Evolutionary conservation across 2,797 vertebrate genomes (phyloP).

Genomic region (Girardinus metallicus): DNA sequence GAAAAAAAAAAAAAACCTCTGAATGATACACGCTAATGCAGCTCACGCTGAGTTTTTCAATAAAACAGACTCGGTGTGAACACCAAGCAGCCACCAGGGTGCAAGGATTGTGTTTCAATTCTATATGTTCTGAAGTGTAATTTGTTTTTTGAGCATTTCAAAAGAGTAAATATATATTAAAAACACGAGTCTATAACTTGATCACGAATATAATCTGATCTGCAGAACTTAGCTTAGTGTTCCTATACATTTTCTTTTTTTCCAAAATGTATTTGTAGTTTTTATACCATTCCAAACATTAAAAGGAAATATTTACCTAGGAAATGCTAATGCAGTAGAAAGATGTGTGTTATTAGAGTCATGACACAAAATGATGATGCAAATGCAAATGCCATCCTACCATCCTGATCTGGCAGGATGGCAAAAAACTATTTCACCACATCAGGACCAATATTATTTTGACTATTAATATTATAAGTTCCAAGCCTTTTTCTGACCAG

Average conservation of each 20-base stretch:
- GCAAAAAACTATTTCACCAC: background rate
- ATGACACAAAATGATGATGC: background rate
- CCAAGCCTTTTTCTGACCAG: too few relatives aligned
- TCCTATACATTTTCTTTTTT: background rate
- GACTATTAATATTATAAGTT: too few relatives aligned
- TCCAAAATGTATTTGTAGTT: background rate
- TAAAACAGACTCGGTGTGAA: conserved; percentile 16
- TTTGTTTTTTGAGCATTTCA: background rate
- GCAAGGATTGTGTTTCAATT: background rate
- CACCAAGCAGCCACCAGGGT: background rate
- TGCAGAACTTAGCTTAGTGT: background rate
- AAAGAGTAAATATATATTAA: background rate
- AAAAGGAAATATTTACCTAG: background rate
- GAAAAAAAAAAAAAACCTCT: conserved; percentile 10
- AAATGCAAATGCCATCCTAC: too few relatives aligned
- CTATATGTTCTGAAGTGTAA: background rate
- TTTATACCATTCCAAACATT: background rate
- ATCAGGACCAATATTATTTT: background rate
- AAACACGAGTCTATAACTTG: background rate
- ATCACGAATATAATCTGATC: background rate
- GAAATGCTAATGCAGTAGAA: background rate
- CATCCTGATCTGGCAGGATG: background rate
- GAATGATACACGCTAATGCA: conserved; percentile 13
- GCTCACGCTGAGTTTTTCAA: conserved; percentile 24
- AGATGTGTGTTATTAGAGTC: background rate